Base-by-base conservation (phyloP, 2,797 vertebrate genomes). In the Morelia viridis region DNA sequence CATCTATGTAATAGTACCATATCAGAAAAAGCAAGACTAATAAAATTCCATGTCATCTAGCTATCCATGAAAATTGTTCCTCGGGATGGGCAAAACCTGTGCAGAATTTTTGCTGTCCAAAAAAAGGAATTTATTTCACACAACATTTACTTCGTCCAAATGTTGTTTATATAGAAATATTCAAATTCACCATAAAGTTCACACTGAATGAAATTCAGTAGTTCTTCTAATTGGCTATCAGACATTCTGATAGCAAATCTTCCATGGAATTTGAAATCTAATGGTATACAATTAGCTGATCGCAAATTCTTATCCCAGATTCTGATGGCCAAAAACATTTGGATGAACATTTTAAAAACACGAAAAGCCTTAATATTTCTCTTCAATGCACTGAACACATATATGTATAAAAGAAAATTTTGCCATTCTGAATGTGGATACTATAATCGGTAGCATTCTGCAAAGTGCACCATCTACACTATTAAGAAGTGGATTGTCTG, bases 401-500 rank as follows among this genome's bases (percentile, higher is more conserved):
- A 85, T 0, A 26, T 22, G 17, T 15, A 19, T 35, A 90, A 10
- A 71, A 92, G 13, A 88, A 88, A 28, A 24, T 4, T 87, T 2
- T 31, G 61, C 10, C 2, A 0, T 92, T 85, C 50, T 13, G 31
- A 58, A 50, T 0, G 0, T 76, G 88, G 46, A 41, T 53, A 53
- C 50, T 53, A 0, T 46, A 61, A 91, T 53, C 31, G 46, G 13
- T 41, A 46, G 28, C 88, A 53, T 46, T 61, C 53, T 28, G 2
- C 58, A 2, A 1, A 3, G 19, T 84, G 88, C 87, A 12, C 65
- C 61, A 58, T 4, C 56, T 50, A 22, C 3, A 10, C 57, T 15
- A 2, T 56, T 94, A 89, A 92, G 64, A 71, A 94, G 95, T 93
- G 89, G 76, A 86, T 91, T 92, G 92, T 94, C 91, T 50, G 96